These are phyloP conservation scores for Ceratotherium simum DNA, from an alignment of 2,113 vertebrate species.

Conservation along the genomic window DNA sequence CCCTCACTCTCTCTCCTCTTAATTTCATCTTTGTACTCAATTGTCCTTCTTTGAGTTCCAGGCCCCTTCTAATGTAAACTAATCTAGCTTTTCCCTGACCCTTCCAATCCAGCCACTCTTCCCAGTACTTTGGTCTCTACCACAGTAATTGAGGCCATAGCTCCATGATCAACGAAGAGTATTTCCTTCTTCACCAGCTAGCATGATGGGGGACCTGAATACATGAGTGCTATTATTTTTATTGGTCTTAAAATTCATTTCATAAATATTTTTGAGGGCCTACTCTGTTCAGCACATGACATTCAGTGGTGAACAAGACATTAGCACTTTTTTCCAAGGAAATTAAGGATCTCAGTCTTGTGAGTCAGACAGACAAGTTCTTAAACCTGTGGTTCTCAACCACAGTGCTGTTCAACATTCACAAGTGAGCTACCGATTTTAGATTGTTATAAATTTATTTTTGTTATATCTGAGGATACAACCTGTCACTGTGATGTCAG, in stretches of 20 bases:
- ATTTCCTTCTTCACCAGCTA: neutral
- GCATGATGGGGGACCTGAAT: neutral
- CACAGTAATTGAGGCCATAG: neutral
- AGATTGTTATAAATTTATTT: neutral
- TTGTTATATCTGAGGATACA: slow-evolving; percentile 19
- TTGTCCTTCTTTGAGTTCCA: neutral
- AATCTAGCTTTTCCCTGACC: neutral
- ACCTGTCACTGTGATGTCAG: slow-evolving; percentile 38
- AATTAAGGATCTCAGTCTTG: neutral
- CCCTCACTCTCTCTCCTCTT: neutral
- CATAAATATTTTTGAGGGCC: neutral
- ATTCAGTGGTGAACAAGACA: neutral
- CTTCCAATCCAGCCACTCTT: neutral
- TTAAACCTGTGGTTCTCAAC: neutral
- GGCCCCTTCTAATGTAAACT: neutral
- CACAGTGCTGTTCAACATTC: neutral
- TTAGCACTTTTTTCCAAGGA: neutral
- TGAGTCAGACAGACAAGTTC: neutral
- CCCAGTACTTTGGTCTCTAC: neutral
- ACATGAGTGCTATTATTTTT: neutral
- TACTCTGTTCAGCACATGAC: neutral
- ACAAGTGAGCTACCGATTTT: neutral
- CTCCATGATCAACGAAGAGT: neutral
- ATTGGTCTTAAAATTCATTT: neutral
- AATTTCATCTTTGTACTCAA: neutral